These are phyloP conservation scores for Acarapis woodi DNA, from an alignment of 1,140 invertebrate species.

Conservation along the genomic window DNA sequence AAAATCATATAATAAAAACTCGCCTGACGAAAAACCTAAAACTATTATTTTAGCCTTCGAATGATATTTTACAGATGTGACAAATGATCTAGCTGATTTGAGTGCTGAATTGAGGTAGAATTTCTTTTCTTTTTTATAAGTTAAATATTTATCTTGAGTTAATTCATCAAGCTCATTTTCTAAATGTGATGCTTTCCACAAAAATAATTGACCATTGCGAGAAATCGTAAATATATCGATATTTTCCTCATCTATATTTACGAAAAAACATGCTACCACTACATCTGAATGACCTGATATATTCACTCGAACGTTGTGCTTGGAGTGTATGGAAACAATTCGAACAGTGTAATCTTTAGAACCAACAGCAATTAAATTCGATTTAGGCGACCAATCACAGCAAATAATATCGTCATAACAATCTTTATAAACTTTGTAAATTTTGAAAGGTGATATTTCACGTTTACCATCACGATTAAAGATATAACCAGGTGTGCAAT, in stretches of 20 bases:
- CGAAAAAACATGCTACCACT: slow-evolving; percentile 59
- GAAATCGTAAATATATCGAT: slow-evolving; percentile 20
- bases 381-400: slow-evolving; percentile 71
- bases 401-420: slow-evolving; percentile 48
- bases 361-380: slow-evolving; percentile 48
- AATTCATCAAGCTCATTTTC: slow-evolving; percentile 12
- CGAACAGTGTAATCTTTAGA: slow-evolving; percentile 57
- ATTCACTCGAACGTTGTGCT: slow-evolving; percentile 20
- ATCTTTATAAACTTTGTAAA: slow-evolving; percentile 48
- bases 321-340: slow-evolving; percentile 38
- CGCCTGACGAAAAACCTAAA: slow-evolving; percentile 43
- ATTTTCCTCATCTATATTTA: slow-evolving; percentile 14
- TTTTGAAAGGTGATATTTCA: slow-evolving; percentile 57
- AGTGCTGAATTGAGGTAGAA: slow-evolving; percentile 40
- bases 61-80: slow-evolving; percentile 53
- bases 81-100: slow-evolving; percentile 21
- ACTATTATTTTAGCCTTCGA: slow-evolving; percentile 41
- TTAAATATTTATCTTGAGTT: slow-evolving; percentile 20
- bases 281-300: slow-evolving; percentile 47
- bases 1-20: slow-evolving; percentile 69
- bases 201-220: slow-evolving; percentile 32
- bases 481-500: slow-evolving; percentile 37
- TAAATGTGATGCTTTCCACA: slow-evolving; percentile 28
- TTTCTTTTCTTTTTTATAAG: slow-evolving; percentile 32
- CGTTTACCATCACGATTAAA: slow-evolving; percentile 15